Evolutionary conservation across 1,140 invertebrate genomes (phyloP), one percentile per base, ranked within the genome.

Genomic region (Leucophenga varia): DNA sequence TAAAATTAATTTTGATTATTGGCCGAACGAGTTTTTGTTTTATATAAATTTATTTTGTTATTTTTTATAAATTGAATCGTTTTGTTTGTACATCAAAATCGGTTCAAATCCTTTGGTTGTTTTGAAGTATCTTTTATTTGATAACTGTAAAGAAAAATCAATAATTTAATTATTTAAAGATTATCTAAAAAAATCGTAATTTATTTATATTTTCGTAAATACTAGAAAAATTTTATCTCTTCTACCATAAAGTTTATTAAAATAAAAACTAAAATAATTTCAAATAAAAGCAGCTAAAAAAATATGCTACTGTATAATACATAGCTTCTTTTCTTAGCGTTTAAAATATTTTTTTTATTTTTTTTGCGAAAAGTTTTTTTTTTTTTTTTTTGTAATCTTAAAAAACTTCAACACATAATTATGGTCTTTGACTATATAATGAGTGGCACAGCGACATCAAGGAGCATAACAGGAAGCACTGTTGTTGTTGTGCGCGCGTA

Each of bases 351-450:
- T 44, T 41, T 40, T 34, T 45, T 47, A 35, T n/a, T 28, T 36
- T 28, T 14, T 20, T 38, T 22, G 28, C 14, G 25, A 43, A 39
- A 39, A 46, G 49, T 50, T 46, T 53, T 38, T 36, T 50, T 49
- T 47, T 44, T 38, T 12, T 8, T 30, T 54, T 34, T 42, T n/a
- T 30, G 42, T 52, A 50, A 54, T 59, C 59, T 64, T 25, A 64
- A 51, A n/a, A 61, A 65, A 68, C 64, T 67, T 67, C 63, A 67
- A 60, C 64, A 67, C 63, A 68, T 67, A 67, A 67, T 67, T 67
- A 67, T 67, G 64, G 63, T 67, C 63, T 67, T 67, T 67, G 63
- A 68, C 63, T 67, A 59, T 68, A 67, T 67, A 67, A 67, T 67
- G 63, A 67, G 31, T 8, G 56, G 54, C 56, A 54, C 48, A 65